phyloP scores from a whole-genome alignment of 2,113 vertebrate species.

The Maccullochella peelii region DNA sequence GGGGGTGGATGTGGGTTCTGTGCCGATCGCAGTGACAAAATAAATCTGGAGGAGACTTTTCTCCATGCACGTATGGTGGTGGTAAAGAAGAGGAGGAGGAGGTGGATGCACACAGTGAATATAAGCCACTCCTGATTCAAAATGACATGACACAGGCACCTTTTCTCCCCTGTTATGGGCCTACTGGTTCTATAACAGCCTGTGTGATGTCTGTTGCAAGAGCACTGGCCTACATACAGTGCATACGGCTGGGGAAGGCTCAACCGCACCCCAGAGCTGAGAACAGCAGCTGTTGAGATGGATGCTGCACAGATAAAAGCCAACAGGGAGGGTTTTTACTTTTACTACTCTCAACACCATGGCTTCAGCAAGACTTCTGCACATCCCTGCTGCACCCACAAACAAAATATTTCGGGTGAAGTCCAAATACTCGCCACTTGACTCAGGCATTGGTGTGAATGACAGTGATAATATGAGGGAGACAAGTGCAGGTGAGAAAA shows the following conservation, averaged over 20 bases:
- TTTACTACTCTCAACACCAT: conserved; percentile 56
- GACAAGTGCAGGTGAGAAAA: conserved; percentile 20
- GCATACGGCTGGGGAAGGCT: conserved; percentile 68
- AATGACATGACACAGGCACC: conserved; percentile 69
- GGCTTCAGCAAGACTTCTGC: conserved; percentile 48
- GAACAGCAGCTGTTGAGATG: conserved; percentile 79
- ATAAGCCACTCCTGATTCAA: conserved; percentile 50
- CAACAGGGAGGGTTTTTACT: conserved; percentile 71
- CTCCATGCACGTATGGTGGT: conserved; percentile 21
- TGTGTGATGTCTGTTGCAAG: conserved; percentile 70
- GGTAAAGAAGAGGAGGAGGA: conserved; percentile 6
- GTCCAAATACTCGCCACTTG: conserved; percentile 16
- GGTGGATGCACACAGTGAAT: conserved; percentile 33
- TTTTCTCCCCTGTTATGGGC: conserved; percentile 52
- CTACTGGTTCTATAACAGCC: conserved; percentile 72
- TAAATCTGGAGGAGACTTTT: conserved; percentile 57
- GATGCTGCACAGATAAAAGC: conserved; percentile 77
- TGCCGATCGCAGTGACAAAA: conserved; percentile 53
- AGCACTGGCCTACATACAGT: conserved; percentile 79
- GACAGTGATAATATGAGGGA: not conserved
- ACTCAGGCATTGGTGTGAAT: conserved; percentile 9
- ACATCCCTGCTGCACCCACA: conserved; percentile 38
- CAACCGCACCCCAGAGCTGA: conserved; percentile 81
- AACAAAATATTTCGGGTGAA: conserved; percentile 36
- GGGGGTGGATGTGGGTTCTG: conserved; percentile 22